Conservation (phyloP, 2,797 vertebrate genomes). For the Eutrigla gurnardus region DNA sequence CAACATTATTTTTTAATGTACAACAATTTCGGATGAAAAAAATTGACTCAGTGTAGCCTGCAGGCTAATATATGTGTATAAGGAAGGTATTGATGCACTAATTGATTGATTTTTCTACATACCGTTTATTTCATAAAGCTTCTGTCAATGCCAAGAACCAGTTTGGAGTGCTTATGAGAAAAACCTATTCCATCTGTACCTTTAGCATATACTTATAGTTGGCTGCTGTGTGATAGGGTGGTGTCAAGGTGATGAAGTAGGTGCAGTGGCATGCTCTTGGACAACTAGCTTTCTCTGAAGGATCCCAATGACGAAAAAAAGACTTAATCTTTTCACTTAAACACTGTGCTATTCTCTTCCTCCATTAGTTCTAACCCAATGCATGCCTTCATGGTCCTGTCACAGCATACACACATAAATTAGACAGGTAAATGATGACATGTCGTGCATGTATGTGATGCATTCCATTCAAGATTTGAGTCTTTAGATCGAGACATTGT, state of each 20-base stretch:
- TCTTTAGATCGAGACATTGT: slow-evolving; percentile 15
- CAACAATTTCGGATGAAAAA: too few relatives aligned
- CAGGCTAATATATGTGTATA: slow-evolving; percentile 13
- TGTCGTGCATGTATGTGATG: slow-evolving; percentile 18
- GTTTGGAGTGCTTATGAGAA: slow-evolving; percentile 1
- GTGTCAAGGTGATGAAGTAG: neutral
- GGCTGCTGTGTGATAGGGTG: neutral
- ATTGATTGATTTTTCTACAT: neutral
- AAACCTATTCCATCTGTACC: neutral
- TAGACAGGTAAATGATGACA: slow-evolving; percentile 24
- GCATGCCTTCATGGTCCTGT: slow-evolving; percentile 26
- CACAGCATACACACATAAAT: slow-evolving; percentile 12
- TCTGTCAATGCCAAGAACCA: neutral
- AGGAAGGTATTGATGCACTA: slow-evolving; percentile 7
- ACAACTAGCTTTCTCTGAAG: slow-evolving; percentile 31
- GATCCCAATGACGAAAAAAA: slow-evolving; percentile 21
- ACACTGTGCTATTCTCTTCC: slow-evolving; percentile 15
- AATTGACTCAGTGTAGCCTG: neutral
- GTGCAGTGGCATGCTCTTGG: slow-evolving; percentile 7
- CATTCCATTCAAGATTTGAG: slow-evolving; percentile 7
- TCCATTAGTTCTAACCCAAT: slow-evolving; percentile 4
- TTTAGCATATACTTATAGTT: slow-evolving; percentile 15
- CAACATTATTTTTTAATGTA: too few relatives aligned
- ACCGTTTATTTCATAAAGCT: neutral
- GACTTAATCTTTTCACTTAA: slow-evolving; percentile 12